Base-by-base conservation (phyloP, 1,140 invertebrate genomes). In the Andrena cerasifolii region DNA sequence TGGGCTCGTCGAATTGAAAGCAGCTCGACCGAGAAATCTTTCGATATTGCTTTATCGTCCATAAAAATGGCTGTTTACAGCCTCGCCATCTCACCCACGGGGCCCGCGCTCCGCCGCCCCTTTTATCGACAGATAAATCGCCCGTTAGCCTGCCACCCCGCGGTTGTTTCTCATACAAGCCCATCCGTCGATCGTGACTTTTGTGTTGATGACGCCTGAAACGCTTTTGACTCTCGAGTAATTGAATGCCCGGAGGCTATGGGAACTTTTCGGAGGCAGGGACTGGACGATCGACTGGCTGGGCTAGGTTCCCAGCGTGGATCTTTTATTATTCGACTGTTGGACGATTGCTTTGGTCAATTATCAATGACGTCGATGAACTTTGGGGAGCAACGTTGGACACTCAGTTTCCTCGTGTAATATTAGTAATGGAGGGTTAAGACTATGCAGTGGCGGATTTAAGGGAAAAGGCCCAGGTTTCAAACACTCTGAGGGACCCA, bases 11-110 rank as follows among this genome's bases (percentile, higher is more conserved):
- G 45, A 66, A 82, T 84, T 79, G 70, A 78, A 78, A 79, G 40
- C 70, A 75, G 63, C 53, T 51, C 70, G 53, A 70, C 59, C 72
- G 53, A 26, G 14, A 72, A 86, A 81, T 75, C 71, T 86, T 76
- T 80, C 65, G 54, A 86, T 85, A 88, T 83, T 86, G 56, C 72
- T 86, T 86, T 80, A 83, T 86, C 58, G 70, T 26, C 76, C 62
- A 86, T 86, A 83, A 87, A 87, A 83, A 75, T 80, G 56, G 61
- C 78, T 84, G 74, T 78, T 85, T 79, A 76, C 75, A 36, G 63
- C 28, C 26, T 51, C 31, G n/a, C 53, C 73, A 18, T 54, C 28
- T 40, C 40, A 49, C 43, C 33, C 45, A 40, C 28, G 18, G 5
- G 24, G n/a, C 51, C 14, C 40, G 8, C 18, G 12, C n/a, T 6